Conservation (phyloP, 92 coral and sea anemone genomes). For the Desmophyllum pertusum region DNA sequence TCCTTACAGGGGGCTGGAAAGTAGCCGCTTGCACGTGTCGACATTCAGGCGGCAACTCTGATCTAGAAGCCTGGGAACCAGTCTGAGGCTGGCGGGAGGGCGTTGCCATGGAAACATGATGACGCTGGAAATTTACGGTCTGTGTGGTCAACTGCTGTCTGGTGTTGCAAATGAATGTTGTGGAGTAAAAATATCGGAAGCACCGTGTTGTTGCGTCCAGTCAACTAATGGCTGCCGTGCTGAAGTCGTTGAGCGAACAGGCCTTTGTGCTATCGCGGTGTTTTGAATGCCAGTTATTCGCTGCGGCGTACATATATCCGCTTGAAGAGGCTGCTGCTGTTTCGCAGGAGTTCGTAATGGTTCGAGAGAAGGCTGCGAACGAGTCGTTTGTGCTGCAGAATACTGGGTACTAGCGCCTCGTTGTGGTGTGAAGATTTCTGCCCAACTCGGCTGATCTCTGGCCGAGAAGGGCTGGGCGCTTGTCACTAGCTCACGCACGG, state of each 20-base stretch:
- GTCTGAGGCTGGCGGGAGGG: not conserved
- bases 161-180: not conserved
- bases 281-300: not conserved
- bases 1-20: not conserved
- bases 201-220: conserved; percentile 1
- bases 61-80: not conserved
- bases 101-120: not conserved
- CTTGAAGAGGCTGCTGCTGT: not conserved
- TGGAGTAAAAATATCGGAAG: not conserved
- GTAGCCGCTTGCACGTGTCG: not conserved
- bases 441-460: conserved; percentile 37
- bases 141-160: not conserved
- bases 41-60: not conserved
- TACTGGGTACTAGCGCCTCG: not conserved
- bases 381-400: not conserved
- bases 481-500: conserved; percentile 13
- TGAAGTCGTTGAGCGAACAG: not conserved
- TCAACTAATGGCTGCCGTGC: not conserved
- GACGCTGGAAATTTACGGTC: not conserved
- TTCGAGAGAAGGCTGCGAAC: conserved; percentile 1
- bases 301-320: conserved; percentile 16
- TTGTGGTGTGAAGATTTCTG: conserved; percentile 38
- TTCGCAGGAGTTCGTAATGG: conserved; percentile 21
- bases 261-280: not conserved
- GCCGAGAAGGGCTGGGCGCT: conserved; percentile 16